These are phyloP conservation scores for Peromyscus californicus DNA, from an alignment of 2,113 vertebrate genomes.

Conservation along the genomic window DNA sequence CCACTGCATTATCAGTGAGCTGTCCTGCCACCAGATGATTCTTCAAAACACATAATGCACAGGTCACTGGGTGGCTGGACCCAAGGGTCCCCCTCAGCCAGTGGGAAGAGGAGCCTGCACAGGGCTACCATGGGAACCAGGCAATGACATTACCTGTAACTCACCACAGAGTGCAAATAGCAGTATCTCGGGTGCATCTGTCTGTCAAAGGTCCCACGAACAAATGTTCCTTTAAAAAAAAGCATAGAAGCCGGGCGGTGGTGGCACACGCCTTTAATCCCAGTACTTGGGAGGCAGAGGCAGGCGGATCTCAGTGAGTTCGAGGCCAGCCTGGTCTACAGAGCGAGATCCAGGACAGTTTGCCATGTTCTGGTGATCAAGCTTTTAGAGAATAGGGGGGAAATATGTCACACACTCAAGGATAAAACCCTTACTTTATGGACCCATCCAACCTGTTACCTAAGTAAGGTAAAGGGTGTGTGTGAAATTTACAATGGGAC, in stretches of 20 bases:
- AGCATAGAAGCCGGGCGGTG: not conserved
- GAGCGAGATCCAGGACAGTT: no score
- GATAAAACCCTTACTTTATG: no score
- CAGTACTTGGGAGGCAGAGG: no score
- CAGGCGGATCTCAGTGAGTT: no score
- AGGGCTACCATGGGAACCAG: not conserved
- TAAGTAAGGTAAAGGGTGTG: not conserved
- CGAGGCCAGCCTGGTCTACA: no score
- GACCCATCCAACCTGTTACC: no score
- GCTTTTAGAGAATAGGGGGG: not conserved
- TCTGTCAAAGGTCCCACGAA: not conserved
- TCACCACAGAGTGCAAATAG: not conserved
- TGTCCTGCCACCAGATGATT: not conserved
- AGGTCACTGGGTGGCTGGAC: not conserved
- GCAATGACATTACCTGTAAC: fast-evolving
- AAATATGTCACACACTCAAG: not conserved
- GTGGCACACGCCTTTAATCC: no score
- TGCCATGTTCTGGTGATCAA: not conserved
- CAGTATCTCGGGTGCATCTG: not conserved
- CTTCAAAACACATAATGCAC: no score
- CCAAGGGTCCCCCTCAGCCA: not conserved
- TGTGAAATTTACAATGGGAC: not conserved
- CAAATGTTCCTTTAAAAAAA: not conserved
- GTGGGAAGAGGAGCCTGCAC: not conserved
- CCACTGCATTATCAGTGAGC: not conserved